Percentiles rank a stretch among this genome's conserved stretches.
Conservation (phyloP, 1,140 invertebrate species). For the Drosophila guanche region DNA sequence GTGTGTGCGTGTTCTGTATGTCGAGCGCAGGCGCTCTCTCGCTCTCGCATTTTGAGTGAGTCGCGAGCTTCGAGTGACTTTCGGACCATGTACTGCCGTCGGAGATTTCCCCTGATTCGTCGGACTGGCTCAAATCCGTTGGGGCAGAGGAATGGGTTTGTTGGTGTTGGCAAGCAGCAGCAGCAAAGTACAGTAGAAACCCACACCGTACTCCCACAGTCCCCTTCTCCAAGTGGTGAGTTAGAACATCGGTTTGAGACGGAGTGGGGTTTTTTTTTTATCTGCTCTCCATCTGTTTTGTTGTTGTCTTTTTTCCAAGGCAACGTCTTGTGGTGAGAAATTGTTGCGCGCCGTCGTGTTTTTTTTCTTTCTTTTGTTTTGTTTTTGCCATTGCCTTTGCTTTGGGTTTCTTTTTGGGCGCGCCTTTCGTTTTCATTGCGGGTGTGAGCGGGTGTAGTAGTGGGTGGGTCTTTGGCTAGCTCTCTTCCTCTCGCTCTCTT, state of each 20-base stretch:
- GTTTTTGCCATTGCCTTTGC: conserved; percentile 22
- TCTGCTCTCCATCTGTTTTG: neutral
- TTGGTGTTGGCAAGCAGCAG: conserved; percentile 6
- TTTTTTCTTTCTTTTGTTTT: conserved; percentile 26
- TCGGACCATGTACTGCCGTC: conserved; percentile 45
- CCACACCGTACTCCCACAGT: neutral
- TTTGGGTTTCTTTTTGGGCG: conserved; percentile 29
- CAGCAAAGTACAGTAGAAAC: too few relatives aligned
- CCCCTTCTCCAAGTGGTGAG: conserved; percentile 62
- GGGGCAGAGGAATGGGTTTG: conserved; percentile 8
- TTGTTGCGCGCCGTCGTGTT: conserved; percentile 72
- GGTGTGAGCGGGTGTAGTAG: conserved; percentile 5
- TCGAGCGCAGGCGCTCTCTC: conserved; percentile 53
- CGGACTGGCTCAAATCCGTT: conserved; percentile 52
- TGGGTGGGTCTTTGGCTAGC: conserved; percentile 1
- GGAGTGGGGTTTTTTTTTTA: neutral
- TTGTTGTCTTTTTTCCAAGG: conserved; percentile 58
- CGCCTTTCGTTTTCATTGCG: conserved; percentile 75
- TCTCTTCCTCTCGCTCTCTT: neutral
- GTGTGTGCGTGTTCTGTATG: conserved; percentile 2
- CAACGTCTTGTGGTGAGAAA: conserved; percentile 74
- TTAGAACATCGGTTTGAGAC: conserved; percentile 57
- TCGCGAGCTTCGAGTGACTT: conserved; percentile 24
- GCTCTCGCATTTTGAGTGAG: conserved; percentile 48
- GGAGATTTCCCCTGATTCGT: conserved; percentile 75